Evolutionary conservation across 2,797 vertebrate genomes (phyloP).

Genomic region (Selene dorsalis): DNA sequence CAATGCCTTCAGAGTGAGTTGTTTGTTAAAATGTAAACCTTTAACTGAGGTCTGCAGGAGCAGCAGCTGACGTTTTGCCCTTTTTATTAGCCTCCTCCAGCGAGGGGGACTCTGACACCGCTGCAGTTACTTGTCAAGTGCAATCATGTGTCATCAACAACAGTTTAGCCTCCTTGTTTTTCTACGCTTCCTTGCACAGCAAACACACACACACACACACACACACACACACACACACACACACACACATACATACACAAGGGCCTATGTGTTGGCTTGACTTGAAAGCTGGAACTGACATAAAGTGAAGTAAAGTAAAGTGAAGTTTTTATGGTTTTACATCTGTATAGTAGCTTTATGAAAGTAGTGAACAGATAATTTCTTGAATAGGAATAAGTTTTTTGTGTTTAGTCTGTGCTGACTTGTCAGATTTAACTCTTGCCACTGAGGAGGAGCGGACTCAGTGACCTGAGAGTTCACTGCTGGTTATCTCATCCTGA

Average conservation of each 20-base stretch:
- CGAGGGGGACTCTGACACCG: conserved; percentile 57
- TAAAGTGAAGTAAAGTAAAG: neutral
- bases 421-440: neutral
- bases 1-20: neutral
- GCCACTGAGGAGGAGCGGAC: conserved; percentile 18
- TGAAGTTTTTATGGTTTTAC: conserved; percentile 55
- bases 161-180: conserved; percentile 27
- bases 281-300: neutral
- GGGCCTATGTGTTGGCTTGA: conserved; percentile 3
- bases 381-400: neutral
- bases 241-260: neutral
- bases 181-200: neutral
- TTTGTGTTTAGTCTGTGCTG: neutral
- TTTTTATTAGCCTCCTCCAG: conserved; percentile 66
- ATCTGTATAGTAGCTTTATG: conserved; percentile 26
- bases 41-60: conserved; percentile 57
- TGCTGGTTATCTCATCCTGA: conserved; percentile 47
- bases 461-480: conserved; percentile 29
- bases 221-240: too few relatives aligned
- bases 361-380: neutral
- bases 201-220: neutral
- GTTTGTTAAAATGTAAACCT: conserved; percentile 69
- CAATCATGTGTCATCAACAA: conserved; percentile 64
- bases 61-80: conserved; percentile 65
- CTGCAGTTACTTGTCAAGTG: conserved; percentile 62